These are phyloP conservation scores for Bubo bubo DNA, from an alignment of 2,113 vertebrate species.

Conservation along the genomic window DNA sequence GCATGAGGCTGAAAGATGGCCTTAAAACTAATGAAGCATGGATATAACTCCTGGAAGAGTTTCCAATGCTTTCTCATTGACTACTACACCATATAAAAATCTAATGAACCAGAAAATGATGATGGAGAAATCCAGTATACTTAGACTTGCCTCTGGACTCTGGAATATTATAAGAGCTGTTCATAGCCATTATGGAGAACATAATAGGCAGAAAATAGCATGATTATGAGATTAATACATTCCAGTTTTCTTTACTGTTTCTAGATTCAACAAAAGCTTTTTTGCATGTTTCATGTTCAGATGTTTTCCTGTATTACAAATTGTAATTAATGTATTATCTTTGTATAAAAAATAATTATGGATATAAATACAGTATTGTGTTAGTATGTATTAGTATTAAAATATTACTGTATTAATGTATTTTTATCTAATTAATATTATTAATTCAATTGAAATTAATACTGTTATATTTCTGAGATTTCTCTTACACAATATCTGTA, in stretches of 20 bases:
- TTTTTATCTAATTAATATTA: not conserved
- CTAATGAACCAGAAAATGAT: slow-evolving; percentile 53
- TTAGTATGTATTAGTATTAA: not conserved
- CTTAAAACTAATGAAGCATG: slow-evolving; percentile 63
- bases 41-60: slow-evolving; percentile 41
- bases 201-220: not conserved
- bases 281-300: not conserved
- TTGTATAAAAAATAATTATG: not conserved
- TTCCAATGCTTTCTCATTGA: slow-evolving; percentile 47
- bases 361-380: not conserved
- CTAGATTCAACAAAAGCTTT: not conserved
- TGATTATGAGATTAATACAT: not conserved
- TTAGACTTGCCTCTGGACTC: slow-evolving; percentile 22
- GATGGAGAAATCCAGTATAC: slow-evolving; percentile 53
- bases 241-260: not conserved
- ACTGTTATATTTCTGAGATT: not conserved
- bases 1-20: not conserved
- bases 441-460: not conserved
- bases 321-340: not conserved
- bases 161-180: not conserved
- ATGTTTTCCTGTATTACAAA: not conserved
- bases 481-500: not conserved
- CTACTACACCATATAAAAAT: slow-evolving; percentile 45
- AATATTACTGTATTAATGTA: not conserved
- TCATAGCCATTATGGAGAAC: not conserved